These are phyloP conservation scores for Dryas iulia DNA, from an alignment of 1,140 invertebrate genomes.

Conservation along the genomic window DNA sequence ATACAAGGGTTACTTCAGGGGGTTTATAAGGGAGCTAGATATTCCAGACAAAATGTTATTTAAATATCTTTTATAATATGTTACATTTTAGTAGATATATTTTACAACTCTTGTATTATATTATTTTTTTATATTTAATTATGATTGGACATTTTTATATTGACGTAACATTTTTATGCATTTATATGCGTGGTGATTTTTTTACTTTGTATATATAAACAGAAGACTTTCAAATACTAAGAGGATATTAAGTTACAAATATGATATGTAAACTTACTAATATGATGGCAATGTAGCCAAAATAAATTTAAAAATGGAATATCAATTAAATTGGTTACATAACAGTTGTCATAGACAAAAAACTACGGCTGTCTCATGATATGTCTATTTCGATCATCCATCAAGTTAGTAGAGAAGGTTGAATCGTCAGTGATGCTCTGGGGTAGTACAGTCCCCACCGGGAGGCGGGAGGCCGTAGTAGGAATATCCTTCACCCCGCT, in stretches of 20 bases:
- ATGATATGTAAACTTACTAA: too few relatives aligned
- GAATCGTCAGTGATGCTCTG: constrained; percentile 66
- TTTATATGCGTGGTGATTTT: too few relatives aligned
- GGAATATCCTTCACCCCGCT: constrained; percentile 77
- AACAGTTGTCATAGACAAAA: background rate
- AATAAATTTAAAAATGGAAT: background rate
- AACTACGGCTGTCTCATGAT: background rate
- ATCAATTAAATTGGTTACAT: background rate
- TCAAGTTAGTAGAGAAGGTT: constrained; percentile 53
- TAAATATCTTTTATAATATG: background rate
- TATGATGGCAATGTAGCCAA: background rate
- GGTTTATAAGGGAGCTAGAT: background rate
- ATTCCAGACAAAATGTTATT: background rate
- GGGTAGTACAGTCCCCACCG: constrained; percentile 47
- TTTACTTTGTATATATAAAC: too few relatives aligned
- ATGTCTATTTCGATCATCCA: constrained; percentile 36
- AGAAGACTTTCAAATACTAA: too few relatives aligned
- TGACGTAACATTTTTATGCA: too few relatives aligned
- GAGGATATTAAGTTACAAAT: background rate
- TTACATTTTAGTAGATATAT: too few relatives aligned
- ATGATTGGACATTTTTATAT: too few relatives aligned
- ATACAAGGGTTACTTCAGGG: constrained; percentile 9
- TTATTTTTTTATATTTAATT: background rate
- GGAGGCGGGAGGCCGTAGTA: constrained; percentile 68
- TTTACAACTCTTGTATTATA: background rate